Conservation (phyloP, 2,888 invertebrate genomes). For the Keiferia lycopersicella region DNA sequence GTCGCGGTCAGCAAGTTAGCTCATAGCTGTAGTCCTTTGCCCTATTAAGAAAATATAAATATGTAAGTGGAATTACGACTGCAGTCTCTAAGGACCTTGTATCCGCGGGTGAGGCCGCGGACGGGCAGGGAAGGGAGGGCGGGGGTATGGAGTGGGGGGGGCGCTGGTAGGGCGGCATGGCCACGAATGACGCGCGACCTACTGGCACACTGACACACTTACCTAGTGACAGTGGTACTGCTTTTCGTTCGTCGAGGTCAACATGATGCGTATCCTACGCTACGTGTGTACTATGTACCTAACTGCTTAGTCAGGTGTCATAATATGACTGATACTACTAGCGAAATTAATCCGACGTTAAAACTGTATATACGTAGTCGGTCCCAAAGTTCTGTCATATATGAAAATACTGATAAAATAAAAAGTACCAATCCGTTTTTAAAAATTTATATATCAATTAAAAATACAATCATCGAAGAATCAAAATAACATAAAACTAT, state of each 20-base stretch:
- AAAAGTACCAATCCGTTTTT: no score
- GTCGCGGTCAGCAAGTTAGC: constrained; percentile 15
- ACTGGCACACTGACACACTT: constrained; percentile 81
- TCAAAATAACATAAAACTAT: no score
- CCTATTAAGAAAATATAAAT: constrained; percentile 44
- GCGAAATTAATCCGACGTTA: no score
- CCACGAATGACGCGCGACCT: constrained; percentile 78
- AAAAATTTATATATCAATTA: no score
- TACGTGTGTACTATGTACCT: constrained; percentile 49
- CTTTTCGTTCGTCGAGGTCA: constrained; percentile 78
- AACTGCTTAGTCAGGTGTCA: background rate
- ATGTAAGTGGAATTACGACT: constrained; percentile 55
- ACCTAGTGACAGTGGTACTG: constrained; percentile 81
- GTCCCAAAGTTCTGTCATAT: no score
- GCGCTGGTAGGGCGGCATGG: constrained; percentile 59
- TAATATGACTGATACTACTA: background rate
- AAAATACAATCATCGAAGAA: no score
- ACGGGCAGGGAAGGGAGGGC: constrained; percentile 37
- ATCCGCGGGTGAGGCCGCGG: constrained; percentile 52
- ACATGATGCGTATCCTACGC: constrained; percentile 65
- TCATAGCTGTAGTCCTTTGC: constrained; percentile 16
- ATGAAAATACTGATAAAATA: no score
- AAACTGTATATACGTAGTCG: no score
- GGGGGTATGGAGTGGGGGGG: constrained; percentile 42
- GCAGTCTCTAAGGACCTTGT: constrained; percentile 72